Conservation (phyloP, 2,113 vertebrate genomes). For the Bufo gargarizans region DNA sequence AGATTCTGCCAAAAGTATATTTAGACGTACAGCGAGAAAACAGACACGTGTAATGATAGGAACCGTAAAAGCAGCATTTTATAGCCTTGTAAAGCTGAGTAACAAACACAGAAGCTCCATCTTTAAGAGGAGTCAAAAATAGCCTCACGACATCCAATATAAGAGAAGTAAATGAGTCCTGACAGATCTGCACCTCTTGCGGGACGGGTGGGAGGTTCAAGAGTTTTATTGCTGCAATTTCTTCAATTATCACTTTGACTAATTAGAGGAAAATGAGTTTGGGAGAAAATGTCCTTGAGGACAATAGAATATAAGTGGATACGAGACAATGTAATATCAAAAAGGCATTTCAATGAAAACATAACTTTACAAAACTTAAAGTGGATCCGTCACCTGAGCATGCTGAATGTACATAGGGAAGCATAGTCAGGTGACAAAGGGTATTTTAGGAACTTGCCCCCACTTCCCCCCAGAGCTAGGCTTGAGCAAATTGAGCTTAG, state of each 20-base stretch:
- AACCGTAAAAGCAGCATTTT: neutral
- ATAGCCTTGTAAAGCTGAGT: neutral
- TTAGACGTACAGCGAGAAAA: constrained; percentile 6
- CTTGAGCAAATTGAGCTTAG: too few species aligned
- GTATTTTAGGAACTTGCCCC: too few species aligned
- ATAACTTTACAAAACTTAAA: neutral
- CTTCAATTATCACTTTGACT: neutral
- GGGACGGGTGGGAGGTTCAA: neutral
- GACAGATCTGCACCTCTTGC: constrained; percentile 5
- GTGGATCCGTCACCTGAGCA: neutral
- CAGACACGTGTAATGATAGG: neutral
- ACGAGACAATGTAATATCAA: neutral
- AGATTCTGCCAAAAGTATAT: constrained; percentile 19
- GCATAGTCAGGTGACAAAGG: too few species aligned
- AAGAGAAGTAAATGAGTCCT: constrained; percentile 1
- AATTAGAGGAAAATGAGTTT: constrained; percentile 14
- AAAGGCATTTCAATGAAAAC: neutral
- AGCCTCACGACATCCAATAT: neutral
- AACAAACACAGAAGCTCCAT: neutral
- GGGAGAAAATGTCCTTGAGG: neutral
- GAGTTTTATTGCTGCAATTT: neutral
- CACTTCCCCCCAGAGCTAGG: too few species aligned
- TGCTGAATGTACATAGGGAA: neutral
- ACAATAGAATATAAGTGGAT: neutral
- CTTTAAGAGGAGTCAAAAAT: constrained; percentile 1